Evolutionary conservation across 2,888 invertebrate genomes (phyloP).

Genomic region (Cyclophora punctaria): DNA sequence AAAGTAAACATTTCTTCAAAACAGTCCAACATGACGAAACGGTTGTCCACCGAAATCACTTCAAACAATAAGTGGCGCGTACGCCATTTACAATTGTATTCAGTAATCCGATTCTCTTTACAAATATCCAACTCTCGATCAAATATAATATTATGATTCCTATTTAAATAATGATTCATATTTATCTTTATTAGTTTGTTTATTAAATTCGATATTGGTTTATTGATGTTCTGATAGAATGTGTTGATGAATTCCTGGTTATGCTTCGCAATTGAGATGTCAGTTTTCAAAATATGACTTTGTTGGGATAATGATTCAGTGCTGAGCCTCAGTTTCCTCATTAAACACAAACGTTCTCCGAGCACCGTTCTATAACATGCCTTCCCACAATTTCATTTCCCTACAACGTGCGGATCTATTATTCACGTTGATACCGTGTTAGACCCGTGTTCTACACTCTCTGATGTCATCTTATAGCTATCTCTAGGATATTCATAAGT

Average conservation of each 20-base stretch:
- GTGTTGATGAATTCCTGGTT: no score
- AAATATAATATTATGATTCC: no score
- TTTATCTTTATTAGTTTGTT: no score
- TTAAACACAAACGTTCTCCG: conserved; percentile 12
- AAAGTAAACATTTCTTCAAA: neutral
- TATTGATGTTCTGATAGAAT: no score
- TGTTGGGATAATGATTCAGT: no score
- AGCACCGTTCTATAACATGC: no score
- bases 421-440: conserved; percentile 32
- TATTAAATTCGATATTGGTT: no score
- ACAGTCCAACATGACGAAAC: neutral
- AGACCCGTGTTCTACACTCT: conserved; percentile 23
- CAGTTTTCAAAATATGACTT: no score
- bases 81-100: conserved; percentile 2
- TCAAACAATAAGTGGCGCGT: conserved; percentile 1
- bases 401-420: conserved; percentile 27
- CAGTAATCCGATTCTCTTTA: conserved; percentile 1
- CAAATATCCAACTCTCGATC: no score
- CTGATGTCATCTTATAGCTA: conserved; percentile 7
- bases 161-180: no score
- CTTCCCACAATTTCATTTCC: conserved; percentile 35
- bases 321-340: neutral
- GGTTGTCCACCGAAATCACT: conserved; percentile 4
- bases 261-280: no score
- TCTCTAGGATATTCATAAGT: conserved; percentile 3